Evolutionary conservation across 92 coral and sea anemone genomes (phyloP), one percentile per base, ranked within the genome.

Genomic region (Zoanthus solanderi): DNA sequence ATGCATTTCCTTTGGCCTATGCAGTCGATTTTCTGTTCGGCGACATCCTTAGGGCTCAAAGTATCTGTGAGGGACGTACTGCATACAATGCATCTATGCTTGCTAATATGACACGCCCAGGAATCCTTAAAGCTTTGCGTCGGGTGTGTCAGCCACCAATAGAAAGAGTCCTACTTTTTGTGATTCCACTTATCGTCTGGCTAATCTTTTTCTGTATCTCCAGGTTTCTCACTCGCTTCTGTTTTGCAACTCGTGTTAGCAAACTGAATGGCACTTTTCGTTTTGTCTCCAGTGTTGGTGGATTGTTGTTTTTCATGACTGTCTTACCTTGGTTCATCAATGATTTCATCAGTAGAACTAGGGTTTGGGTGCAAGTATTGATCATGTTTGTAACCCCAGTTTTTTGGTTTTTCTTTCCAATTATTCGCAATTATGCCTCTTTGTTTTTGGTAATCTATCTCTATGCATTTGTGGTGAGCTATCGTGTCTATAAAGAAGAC

Each of bases 1-100:
- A 79, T 87, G 84, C 86, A 16, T 74, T 90, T 29, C 94, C 94
- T 23, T 75, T 92, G 47, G 93, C 72, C 0, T 91, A 71, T 37
- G 83, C 76, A 30, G 18, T 91, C 6, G 83, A 91, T 31, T 88
- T 76, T 48, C 30, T 92, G 30, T 92, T 89, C 58, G 88, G 93
- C 3, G 79, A 80, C 0, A 52, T 92, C 42, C 84, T 92, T 11
- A 66, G 84, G 42, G 94, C 93, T n/a, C 78, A 18, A 23, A 78
- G 79, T 14, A 13, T 61, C 45, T 89, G 89, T 74, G 75, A 13
- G 46, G 65, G 28, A 29, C 37, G 32, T 2, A 7, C 6, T 5
- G 10, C 45, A 3, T 34, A 0, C 34, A 77, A 77, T 30, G 28
- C 17, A 0, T 4, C 82, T 5, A 15, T 14, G 34, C n/a, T 54